A percentile compares a stretch with the other conserved stretches of the same genome.
Evolutionary conservation across 2,113 vertebrate genomes (phyloP).

Genomic region (Poecilia latipinna): DNA sequence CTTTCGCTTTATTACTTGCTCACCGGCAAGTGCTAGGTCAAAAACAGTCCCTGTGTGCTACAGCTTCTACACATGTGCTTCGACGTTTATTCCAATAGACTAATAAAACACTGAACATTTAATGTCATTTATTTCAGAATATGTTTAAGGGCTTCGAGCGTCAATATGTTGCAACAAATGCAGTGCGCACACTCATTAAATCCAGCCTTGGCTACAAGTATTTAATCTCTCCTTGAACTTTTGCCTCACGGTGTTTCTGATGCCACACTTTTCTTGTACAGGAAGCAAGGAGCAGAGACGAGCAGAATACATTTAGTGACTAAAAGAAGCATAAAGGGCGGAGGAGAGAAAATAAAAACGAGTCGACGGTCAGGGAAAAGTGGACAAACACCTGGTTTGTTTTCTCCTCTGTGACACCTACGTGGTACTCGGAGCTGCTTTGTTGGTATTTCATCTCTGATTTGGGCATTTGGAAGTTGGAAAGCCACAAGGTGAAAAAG

Average conservation of each 20-base stretch:
- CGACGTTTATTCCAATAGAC: too few relatives aligned
- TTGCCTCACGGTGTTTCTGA: constrained; percentile 3
- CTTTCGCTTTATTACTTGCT: too few relatives aligned
- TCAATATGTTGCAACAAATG: too few relatives aligned
- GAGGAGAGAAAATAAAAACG: too few relatives aligned
- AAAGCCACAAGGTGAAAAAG: background rate
- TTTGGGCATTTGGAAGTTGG: background rate
- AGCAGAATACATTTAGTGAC: background rate
- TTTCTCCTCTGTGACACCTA: background rate
- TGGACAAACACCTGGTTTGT: background rate
- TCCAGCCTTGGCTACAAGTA: background rate
- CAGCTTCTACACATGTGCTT: too few relatives aligned
- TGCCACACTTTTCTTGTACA: background rate
- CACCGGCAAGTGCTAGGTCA: too few relatives aligned
- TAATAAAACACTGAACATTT: too few relatives aligned
- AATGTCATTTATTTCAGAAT: too few relatives aligned
- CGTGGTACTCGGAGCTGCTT: constrained; percentile 6
- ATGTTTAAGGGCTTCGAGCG: too few relatives aligned
- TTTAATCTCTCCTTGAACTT: background rate
- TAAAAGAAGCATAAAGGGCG: too few relatives aligned
- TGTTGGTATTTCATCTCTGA: background rate
- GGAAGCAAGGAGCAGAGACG: background rate
- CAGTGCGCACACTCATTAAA: background rate
- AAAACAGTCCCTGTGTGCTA: too few relatives aligned
- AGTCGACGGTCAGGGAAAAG: too few relatives aligned